Evolutionary conservation across 2,888 invertebrate species (phyloP).

Genomic region (Trichopoda pennipes): DNA sequence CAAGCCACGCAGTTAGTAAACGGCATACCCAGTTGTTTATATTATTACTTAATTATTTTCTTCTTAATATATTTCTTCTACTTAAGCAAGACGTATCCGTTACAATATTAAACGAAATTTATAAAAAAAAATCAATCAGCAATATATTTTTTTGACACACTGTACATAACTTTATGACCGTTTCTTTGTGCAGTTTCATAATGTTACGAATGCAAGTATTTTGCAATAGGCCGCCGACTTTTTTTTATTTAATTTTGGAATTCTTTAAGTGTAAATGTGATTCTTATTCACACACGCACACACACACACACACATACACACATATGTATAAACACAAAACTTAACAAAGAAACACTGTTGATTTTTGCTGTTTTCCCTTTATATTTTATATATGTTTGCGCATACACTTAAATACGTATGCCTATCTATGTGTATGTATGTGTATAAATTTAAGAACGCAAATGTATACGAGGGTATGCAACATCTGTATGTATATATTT

Average conservation of each 20-base stretch:
- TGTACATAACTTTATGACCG: not conserved
- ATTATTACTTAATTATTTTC: no score
- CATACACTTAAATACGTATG: not conserved
- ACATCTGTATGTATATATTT: not conserved
- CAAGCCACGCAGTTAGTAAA: no score
- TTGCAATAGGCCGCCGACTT: slow-evolving; percentile 59
- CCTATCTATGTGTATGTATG: not conserved
- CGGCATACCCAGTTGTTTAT: no score
- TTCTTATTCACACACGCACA: no score
- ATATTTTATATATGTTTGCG: slow-evolving; percentile 29
- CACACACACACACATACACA: no score
- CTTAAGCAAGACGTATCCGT: no score
- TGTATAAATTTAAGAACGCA: not conserved
- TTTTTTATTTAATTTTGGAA: slow-evolving; percentile 30
- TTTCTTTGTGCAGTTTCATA: slow-evolving; percentile 23
- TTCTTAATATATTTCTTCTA: no score
- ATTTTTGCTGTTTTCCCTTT: slow-evolving; percentile 5
- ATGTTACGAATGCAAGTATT: slow-evolving; percentile 40
- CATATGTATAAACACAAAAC: slow-evolving; percentile 10
- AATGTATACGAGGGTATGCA: no score
- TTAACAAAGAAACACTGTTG: slow-evolving; percentile 57
- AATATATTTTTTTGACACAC: no score
- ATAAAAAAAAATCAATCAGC: no score
- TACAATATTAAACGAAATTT: no score
- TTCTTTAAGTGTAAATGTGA: slow-evolving; percentile 1